A percentile compares a stretch with the other conserved stretches of the same genome.
Conservation (phyloP, 2,113 vertebrate genomes). For the Cacatua alba region DNA sequence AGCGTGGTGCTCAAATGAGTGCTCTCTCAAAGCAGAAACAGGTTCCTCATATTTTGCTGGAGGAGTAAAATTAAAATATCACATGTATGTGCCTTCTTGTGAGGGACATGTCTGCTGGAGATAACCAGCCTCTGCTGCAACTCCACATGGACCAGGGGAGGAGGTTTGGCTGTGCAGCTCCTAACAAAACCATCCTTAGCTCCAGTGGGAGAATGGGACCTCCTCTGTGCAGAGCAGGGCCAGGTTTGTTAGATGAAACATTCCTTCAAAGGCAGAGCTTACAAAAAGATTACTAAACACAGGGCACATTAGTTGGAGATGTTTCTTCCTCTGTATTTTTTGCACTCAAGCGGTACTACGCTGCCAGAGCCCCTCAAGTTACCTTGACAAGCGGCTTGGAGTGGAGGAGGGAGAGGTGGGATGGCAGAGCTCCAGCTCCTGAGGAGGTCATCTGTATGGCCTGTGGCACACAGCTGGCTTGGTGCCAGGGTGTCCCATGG, state of each 20-base stretch:
- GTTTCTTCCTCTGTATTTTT: not conserved
- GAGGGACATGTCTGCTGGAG: not conserved
- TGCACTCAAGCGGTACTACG: rapidly evolving
- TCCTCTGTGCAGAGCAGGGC: not conserved
- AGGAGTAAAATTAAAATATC: not conserved
- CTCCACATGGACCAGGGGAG: not conserved
- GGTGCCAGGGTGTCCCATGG: not conserved
- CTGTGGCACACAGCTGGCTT: rapidly evolving
- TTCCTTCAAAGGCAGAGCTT: not conserved
- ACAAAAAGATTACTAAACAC: not conserved
- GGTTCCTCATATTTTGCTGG: not conserved
- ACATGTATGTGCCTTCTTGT: not conserved
- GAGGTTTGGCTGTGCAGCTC: not conserved
- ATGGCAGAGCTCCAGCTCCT: not conserved
- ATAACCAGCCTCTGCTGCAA: not conserved
- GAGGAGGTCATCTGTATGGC: too few relatives aligned
- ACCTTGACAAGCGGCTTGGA: not conserved
- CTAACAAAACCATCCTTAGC: not conserved
- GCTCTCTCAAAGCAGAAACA: not conserved
- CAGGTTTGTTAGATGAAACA: not conserved
- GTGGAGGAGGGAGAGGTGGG: not conserved
- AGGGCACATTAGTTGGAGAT: not conserved
- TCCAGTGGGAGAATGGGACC: not conserved
- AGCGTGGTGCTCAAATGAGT: not conserved
- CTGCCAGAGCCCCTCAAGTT: not conserved